Percentiles rank a stretch among this genome's conserved stretches.
These are phyloP conservation scores for Myotis lucifugus DNA, from an alignment of 2,113 vertebrate species.

Conservation along the genomic window DNA sequence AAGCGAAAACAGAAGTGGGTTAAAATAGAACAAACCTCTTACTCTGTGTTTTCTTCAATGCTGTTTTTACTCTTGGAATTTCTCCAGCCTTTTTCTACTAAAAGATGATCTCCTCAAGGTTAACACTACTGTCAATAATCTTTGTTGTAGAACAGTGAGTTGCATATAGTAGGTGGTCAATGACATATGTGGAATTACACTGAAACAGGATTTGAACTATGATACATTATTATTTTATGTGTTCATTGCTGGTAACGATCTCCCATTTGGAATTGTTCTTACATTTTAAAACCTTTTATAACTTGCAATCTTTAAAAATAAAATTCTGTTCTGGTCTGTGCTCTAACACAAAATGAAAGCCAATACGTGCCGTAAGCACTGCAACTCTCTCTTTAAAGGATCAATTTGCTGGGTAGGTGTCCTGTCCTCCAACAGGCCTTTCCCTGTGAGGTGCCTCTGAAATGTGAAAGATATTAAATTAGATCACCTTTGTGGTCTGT, in stretches of 20 bases:
- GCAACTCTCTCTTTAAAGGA: constrained; percentile 26
- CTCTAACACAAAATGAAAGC: constrained; percentile 21
- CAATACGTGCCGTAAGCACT: constrained; percentile 1
- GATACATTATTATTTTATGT: constrained; percentile 4
- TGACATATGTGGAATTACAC: neutral
- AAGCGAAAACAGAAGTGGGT: neutral
- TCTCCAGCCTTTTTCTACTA: neutral
- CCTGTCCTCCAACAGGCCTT: neutral
- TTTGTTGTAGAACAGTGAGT: neutral
- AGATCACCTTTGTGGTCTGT: constrained; percentile 39
- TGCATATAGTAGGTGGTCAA: neutral
- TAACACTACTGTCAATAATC: neutral
- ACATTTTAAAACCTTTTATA: constrained; percentile 32
- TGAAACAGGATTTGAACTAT: constrained; percentile 26
- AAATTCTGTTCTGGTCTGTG: neutral
- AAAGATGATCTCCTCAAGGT: neutral
- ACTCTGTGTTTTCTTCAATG: neutral
- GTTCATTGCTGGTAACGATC: neutral
- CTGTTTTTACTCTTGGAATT: neutral
- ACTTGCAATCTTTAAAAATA: neutral
- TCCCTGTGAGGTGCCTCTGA: neutral
- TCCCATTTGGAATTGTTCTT: neutral
- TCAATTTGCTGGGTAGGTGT: neutral
- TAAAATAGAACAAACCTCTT: neutral
- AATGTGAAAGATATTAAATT: constrained; percentile 48